A percentile compares a stretch with the other conserved stretches of the same genome.
Conservation (phyloP, 1,140 invertebrate genomes). For the Pararge aegeria region DNA sequence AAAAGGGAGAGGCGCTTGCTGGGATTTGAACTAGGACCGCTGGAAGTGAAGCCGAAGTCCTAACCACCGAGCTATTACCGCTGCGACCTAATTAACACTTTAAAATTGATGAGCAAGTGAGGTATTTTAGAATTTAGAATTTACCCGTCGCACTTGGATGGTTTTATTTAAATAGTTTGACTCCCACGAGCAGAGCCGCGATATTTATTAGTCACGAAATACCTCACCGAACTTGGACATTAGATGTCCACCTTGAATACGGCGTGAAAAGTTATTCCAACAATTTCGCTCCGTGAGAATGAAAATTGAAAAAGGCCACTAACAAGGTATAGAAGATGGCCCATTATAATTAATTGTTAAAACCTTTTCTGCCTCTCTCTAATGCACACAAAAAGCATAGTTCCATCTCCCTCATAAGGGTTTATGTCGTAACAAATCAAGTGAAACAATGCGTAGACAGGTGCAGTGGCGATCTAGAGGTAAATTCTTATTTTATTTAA, state of each 20-base stretch:
- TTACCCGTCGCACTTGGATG: too few relatives aligned
- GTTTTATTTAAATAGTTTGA: too few relatives aligned
- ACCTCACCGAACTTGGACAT: conserved; percentile 32
- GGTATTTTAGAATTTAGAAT: too few relatives aligned
- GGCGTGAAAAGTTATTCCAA: conserved; percentile 60
- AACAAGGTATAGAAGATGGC: conserved; percentile 51
- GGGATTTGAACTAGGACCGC: too few relatives aligned
- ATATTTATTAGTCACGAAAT: conserved; percentile 19
- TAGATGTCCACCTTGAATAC: conserved; percentile 56
- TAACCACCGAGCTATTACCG: too few relatives aligned
- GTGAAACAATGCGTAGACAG: conserved; percentile 64
- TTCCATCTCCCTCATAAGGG: conserved; percentile 36
- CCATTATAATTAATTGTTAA: conserved; percentile 67
- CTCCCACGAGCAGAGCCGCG: background rate
- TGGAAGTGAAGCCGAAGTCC: too few relatives aligned
- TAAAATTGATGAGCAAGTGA: too few relatives aligned
- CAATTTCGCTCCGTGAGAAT: conserved; percentile 51
- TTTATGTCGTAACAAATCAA: conserved; percentile 60
- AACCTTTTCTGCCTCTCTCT: conserved; percentile 36
- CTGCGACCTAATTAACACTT: too few relatives aligned
- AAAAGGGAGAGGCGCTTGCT: too few relatives aligned
- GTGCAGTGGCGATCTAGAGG: conserved; percentile 35
- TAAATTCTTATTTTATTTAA: conserved; percentile 43
- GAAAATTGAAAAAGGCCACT: conserved; percentile 54
- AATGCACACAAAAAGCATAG: conserved; percentile 22